Evolutionary conservation across 2,888 invertebrate genomes (phyloP).

Genomic region (Atherix ibis): DNA sequence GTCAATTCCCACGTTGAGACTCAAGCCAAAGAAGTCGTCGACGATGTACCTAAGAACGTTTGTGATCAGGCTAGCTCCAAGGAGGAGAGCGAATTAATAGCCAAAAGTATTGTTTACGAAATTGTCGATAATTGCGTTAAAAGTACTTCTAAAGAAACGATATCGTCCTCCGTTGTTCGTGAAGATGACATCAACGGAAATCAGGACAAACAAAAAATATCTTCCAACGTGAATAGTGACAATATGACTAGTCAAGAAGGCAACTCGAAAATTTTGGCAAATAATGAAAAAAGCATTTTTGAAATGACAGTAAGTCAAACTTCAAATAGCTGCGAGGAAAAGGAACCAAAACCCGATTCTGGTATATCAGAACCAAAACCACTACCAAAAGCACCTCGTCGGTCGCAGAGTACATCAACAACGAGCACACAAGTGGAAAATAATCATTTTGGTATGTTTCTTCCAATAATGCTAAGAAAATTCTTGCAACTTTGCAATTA

Average conservation of each 20-base stretch:
- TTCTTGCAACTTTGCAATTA: too few species aligned
- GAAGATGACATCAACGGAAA: too few species aligned
- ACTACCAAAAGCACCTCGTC: constrained; percentile 33
- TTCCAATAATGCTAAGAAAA: background rate
- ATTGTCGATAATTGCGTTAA: constrained; percentile 12
- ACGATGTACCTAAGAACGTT: constrained; percentile 23
- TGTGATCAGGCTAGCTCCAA: constrained; percentile 4
- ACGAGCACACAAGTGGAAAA: constrained; percentile 73
- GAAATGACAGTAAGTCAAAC: background rate
- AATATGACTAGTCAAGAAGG: background rate
- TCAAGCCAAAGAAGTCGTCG: constrained; percentile 36
- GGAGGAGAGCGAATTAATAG: constrained; percentile 10
- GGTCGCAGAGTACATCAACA: constrained; percentile 61
- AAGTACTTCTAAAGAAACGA: background rate
- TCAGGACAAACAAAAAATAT: too few species aligned
- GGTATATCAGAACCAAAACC: background rate
- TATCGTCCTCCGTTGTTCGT: background rate
- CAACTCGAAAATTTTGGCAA: background rate
- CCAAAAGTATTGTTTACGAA: constrained; percentile 13
- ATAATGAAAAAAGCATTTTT: background rate
- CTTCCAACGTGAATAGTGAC: background rate
- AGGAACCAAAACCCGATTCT: constrained; percentile 2
- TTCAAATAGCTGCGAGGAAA: constrained; percentile 1
- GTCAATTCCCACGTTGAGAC: constrained; percentile 29
- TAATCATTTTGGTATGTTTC: constrained; percentile 60